Base-by-base conservation (phyloP, 2,113 vertebrate genomes). In the Ancistrus triradiatus region DNA sequence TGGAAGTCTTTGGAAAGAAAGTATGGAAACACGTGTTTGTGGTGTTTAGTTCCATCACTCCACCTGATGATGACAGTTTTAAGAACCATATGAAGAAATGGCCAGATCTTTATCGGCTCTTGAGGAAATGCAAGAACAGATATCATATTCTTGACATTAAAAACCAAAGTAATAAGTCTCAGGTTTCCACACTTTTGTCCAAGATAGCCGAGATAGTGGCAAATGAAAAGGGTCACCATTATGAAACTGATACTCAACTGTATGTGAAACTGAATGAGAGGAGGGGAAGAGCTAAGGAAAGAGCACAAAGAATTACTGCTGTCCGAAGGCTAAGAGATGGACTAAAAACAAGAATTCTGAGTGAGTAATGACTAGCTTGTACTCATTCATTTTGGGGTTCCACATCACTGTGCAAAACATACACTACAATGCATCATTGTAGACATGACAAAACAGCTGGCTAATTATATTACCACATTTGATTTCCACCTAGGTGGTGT, bases 21-120 rank as follows among this genome's bases (percentile, higher is more conserved):
- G 5, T 69, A 13, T 74, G 71, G 71, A 14, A 22, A 21, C 19
- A 69, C 9, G 56, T 22, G 10, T 35, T 61, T 6, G 61, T 69
- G 55, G 25, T 65, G 5, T 69, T 69, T 10, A 69, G 21, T 43
- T 55, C 15, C 10, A 46, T 25, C 4, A 15, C 18, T 25, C 13
- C 65, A 21, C 11, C 17, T 33, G 19, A 43, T 35, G 22, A 28
- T 1, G 22, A 1, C 15, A 13, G 42, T n/a, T 22, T 50, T 1
- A 15, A 40, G 19, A 27, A 24, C 2, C 4, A 59, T 33, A 7
- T 58, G 15, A 46, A 18, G 25, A 43, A 3, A 2, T 60, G 66
- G 44, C 48, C 59, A 42, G 66, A 59, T 8, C 43, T 69, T 7
- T 11, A 18, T 10, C 15, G 25, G 61, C 1, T 69, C 21, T 18